These are phyloP conservation scores for Stegodyphus dumicola DNA, from an alignment of 1,140 invertebrate genomes.

Conservation along the genomic window DNA sequence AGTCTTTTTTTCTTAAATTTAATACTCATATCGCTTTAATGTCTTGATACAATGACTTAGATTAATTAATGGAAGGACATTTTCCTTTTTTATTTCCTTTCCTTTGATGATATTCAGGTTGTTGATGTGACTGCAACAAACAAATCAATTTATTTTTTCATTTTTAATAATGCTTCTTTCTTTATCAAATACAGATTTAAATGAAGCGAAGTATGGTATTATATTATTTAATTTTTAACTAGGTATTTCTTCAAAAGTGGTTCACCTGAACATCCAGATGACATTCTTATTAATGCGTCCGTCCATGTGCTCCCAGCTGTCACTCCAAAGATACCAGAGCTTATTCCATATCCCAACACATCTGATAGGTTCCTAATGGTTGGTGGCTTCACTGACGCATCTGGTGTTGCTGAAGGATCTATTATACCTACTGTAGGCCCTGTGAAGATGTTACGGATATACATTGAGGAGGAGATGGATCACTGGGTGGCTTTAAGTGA, in stretches of 20 bases:
- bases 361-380: constrained; percentile 52
- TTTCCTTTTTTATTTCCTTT: no score
- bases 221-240: constrained; percentile 25
- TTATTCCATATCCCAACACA: constrained; percentile 47
- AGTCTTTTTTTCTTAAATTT: no score
- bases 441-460: constrained; percentile 78
- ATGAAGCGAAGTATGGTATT: no score
- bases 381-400: constrained; percentile 39
- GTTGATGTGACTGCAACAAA: no score
- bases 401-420: constrained; percentile 81
- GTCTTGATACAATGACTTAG: no score
- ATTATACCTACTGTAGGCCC: constrained; percentile 77
- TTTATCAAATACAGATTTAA: no score
- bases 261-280: constrained; percentile 89
- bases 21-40: no score
- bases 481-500: constrained; percentile 93
- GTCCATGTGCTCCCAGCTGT: constrained; percentile 55
- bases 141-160: no score
- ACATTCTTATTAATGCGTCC: constrained; percentile 79
- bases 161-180: no score
- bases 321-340: constrained; percentile 65
- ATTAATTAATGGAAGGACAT: no score
- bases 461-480: constrained; percentile 82
- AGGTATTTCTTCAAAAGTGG: constrained; percentile 91
- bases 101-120: no score